These are phyloP conservation scores for Drosophila funebris DNA, from an alignment of 1,140 invertebrate genomes.

Conservation along the genomic window DNA sequence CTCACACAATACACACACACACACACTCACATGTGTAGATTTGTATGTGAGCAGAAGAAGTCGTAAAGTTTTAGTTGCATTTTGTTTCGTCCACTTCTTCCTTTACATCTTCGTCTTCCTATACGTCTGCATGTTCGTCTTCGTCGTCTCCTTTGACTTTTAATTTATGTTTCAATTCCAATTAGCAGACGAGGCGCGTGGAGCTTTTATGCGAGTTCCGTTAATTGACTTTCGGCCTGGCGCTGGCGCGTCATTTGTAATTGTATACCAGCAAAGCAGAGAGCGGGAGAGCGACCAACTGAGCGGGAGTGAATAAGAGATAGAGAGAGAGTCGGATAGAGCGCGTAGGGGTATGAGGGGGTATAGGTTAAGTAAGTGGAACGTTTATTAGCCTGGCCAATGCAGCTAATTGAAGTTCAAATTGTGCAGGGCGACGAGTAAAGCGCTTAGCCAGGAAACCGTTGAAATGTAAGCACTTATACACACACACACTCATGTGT, in stretches of 20 bases:
- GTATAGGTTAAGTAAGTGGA: slow-evolving; percentile 27
- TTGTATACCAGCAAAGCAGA: slow-evolving; percentile 57
- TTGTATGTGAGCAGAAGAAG: slow-evolving; percentile 37
- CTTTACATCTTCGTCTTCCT: slow-evolving; percentile 45
- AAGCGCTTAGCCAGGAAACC: slow-evolving; percentile 63
- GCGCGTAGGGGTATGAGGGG: neutral
- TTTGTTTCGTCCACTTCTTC: slow-evolving; percentile 45
- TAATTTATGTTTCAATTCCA: slow-evolving; percentile 83
- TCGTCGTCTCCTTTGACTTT: slow-evolving; percentile 62
- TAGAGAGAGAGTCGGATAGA: neutral
- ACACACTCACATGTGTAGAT: no score
- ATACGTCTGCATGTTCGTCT: slow-evolving; percentile 48
- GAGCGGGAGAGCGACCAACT: neutral
- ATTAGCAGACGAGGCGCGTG: slow-evolving; percentile 72
- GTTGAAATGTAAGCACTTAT: slow-evolving; percentile 66
- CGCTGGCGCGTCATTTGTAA: slow-evolving; percentile 79
- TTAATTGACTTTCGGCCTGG: slow-evolving; percentile 81
- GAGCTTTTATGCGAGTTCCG: slow-evolving; percentile 63
- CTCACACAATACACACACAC: slow-evolving; percentile 1
- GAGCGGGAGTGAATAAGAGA: neutral
- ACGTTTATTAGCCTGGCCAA: slow-evolving; percentile 63
- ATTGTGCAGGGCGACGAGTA: slow-evolving; percentile 53
- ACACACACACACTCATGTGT: neutral
- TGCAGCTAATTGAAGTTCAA: slow-evolving; percentile 80
- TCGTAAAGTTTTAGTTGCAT: slow-evolving; percentile 79